Base-by-base conservation (phyloP, 2,888 invertebrate genomes). In the Muscina levida region DNA sequence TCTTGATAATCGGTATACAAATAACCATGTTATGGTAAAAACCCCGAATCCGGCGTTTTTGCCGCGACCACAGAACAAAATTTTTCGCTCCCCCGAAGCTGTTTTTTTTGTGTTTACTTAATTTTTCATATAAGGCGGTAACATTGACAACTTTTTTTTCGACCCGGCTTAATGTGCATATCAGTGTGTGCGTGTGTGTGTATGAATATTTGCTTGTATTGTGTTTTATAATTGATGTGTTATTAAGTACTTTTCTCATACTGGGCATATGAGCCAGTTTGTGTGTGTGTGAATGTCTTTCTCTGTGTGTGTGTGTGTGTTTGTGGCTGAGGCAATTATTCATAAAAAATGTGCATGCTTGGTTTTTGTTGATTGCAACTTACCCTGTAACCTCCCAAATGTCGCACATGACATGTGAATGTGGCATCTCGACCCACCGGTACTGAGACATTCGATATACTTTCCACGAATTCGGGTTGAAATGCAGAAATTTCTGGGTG, bases 381-480 rank as follows among this genome's bases (percentile, higher is more conserved):
- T 92, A 97, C 97, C 92, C 96, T 94, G 91, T 97, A 97, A 86
- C 96, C 96, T 72, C 97, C 97, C 84, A 97, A 93, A 90, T 96
- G 95, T 87, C 95, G 94, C 73, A 97, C 96, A 88, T 95, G 92
- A 91, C 97, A 97, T 88, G 95, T 95, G 89, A 97, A 96, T 80
- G 94, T 95, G 78, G 97, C 97, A 90, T 97, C 97, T 87, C 97
- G 92, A 82, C 97, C 97, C 79, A 96, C 92, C 70, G 96, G 93
- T 75, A 97, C 93, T 74, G 97, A 97, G 85, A 97, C 92, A 92
- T 97, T 97, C 85, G 93, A 92, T 87, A 97, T 93, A 51, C 95
- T 94, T 86, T 95, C 95, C 77, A 94, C 94, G 88, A 97, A 97
- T 91, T 96, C 96, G 19, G 97, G 97, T 90, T 95, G 95, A 90